Conservation (phyloP, 2,797 vertebrate genomes). For the Lagodon rhomboides region DNA sequence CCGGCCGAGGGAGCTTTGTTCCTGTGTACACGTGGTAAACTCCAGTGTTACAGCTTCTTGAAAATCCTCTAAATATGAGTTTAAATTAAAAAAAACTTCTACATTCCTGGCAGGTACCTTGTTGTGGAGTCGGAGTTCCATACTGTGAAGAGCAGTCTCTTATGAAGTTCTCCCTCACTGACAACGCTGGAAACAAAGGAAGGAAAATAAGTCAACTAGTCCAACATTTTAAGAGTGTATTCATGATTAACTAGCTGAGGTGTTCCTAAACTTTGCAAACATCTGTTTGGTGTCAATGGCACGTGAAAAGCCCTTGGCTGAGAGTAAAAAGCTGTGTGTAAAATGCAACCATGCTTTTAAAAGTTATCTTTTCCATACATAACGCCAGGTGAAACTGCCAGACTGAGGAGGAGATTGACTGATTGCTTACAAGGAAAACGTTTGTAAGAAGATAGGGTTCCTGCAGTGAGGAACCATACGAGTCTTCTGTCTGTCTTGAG, state of each 20-base stretch:
- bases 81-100: not conserved
- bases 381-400: not conserved
- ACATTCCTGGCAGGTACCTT: constrained; percentile 79
- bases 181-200: constrained; percentile 64
- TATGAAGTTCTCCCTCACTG: constrained; percentile 83
- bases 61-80: constrained; percentile 9
- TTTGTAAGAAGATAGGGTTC: constrained; percentile 82
- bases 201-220: constrained; percentile 3
- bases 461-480: constrained; percentile 76
- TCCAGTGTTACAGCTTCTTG: not conserved
- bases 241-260: not conserved
- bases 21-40: not conserved
- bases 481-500: constrained; percentile 74
- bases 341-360: not conserved
- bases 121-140: constrained; percentile 86
- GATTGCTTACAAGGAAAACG: constrained; percentile 80
- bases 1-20: constrained; percentile 4
- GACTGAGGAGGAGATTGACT: not conserved
- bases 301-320: not conserved
- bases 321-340: not conserved
- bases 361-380: not conserved
- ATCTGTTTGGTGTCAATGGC: not conserved
- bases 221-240: constrained; percentile 11
- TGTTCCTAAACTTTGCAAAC: not conserved
- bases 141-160: constrained; percentile 90